Conservation (phyloP, 2,888 invertebrate species). For the Carcina quercana region DNA sequence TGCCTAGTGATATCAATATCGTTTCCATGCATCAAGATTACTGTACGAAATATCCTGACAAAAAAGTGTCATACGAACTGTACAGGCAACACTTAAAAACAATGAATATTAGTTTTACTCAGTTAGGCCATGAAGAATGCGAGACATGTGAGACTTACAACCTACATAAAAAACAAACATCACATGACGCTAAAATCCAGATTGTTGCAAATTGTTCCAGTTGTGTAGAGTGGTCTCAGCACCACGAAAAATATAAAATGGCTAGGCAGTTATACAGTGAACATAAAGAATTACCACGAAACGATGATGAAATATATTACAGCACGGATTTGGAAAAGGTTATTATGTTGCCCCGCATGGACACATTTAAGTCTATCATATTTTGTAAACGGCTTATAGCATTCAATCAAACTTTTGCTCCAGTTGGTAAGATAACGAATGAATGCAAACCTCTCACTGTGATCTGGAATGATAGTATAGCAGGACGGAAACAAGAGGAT, state of each 20-base stretch:
- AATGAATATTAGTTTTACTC: constrained; percentile 19
- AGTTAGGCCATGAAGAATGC: constrained; percentile 20
- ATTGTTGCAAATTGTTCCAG: neutral
- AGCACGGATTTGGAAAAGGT: constrained; percentile 15
- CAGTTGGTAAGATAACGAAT: constrained; percentile 3
- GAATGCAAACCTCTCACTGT: too few species aligned
- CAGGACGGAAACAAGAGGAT: too few species aligned
- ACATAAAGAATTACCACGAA: constrained; percentile 11
- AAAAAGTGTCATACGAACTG: constrained; percentile 10
- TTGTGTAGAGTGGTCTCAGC: neutral
- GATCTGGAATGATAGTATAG: too few species aligned
- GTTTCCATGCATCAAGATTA: constrained; percentile 17
- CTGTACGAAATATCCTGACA: constrained; percentile 9
- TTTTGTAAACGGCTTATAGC: constrained; percentile 15
- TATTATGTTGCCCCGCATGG: constrained; percentile 18
- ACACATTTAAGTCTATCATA: constrained; percentile 15
- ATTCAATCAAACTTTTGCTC: constrained; percentile 19
- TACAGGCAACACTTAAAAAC: constrained; percentile 18
- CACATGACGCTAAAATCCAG: constrained; percentile 6
- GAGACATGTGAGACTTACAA: constrained; percentile 16
- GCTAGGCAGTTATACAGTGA: constrained; percentile 10
- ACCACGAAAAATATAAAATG: constrained; percentile 2
- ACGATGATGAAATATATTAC: constrained; percentile 8
- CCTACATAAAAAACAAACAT: constrained; percentile 11
- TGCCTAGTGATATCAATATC: constrained; percentile 17